These are phyloP conservation scores for Symphodus melops DNA, from an alignment of 2,113 vertebrate species.

Conservation along the genomic window DNA sequence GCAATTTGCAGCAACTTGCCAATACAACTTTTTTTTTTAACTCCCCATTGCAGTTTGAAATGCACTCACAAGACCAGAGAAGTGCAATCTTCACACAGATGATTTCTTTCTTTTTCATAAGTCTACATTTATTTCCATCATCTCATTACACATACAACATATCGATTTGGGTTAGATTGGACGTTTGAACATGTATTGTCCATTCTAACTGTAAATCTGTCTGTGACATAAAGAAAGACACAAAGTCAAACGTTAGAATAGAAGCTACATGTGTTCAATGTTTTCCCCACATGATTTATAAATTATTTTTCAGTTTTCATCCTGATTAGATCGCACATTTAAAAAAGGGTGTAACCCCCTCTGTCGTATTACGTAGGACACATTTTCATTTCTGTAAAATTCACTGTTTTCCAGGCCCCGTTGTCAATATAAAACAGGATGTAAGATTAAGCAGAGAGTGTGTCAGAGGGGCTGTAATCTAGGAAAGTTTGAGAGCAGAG, in stretches of 20 bases:
- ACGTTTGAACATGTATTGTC: background rate
- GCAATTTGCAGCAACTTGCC: background rate
- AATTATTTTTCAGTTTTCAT: too few relatives aligned
- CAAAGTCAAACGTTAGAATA: too few relatives aligned
- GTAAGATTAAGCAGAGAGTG: background rate
- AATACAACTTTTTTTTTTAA: slow-evolving; percentile 4
- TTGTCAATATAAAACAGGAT: slow-evolving; percentile 57
- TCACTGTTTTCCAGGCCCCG: background rate
- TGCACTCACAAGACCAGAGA: slow-evolving; percentile 14
- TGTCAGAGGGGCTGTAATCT: slow-evolving; percentile 68
- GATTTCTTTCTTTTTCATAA: background rate
- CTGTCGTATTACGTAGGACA: too few relatives aligned
- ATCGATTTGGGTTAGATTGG: background rate
- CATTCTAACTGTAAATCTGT: too few relatives aligned
- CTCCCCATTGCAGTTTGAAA: background rate
- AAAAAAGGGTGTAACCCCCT: too few relatives aligned
- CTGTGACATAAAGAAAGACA: too few relatives aligned
- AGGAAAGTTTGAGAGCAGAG: slow-evolving; percentile 70
- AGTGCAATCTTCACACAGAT: background rate
- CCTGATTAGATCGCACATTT: too few relatives aligned
- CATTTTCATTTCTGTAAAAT: slow-evolving; percentile 69
- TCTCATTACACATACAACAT: background rate
- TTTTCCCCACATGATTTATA: too few relatives aligned
- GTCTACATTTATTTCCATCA: background rate
- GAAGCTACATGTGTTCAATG: too few relatives aligned